Evolutionary conservation across 2,113 vertebrate species (phyloP), one percentile per base, ranked within the genome.

Genomic region (Progne subis): DNA sequence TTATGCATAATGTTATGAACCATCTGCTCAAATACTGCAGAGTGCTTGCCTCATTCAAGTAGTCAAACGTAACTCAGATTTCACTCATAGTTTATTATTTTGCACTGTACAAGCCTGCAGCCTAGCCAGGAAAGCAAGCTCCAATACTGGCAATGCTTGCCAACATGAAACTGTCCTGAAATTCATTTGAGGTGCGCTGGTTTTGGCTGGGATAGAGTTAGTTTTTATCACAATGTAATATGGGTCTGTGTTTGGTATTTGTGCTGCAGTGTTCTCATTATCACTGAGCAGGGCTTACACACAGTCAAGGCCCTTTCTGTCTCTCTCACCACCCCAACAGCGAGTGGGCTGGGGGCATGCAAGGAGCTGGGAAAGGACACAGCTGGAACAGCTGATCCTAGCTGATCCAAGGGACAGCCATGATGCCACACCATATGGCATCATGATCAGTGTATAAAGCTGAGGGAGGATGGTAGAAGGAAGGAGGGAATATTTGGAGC

Each of bases 281-380:
- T 7, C 39, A 57, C 59, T 61, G 59, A 67, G 59, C 52, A 60
- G 18, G 34, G 46, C 71, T 37, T 21, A 39, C 34, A 47, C 24
- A 55, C 29, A 76, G 13, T 9, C 53, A 78, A 55, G 59, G 65
- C 26, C 41, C 50, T 37, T 79, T 83, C 47, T 77, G 44, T 44
- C 47, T 71, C 28, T 50, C 50, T 14, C 39, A n/a, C 11, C 57
- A 34, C 11, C 14, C 32, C 0, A 1, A 32, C 16, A 65, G 47
- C 0, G 5, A 37, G 26, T 3, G 32, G 41, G 59, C 6, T 24
- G 57, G 29, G 14, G 25, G 14, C n/a, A 16, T 21, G 37, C 41
- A 49, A 37, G 34, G 21, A 60, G 61, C 10, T 68, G 61, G 61
- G 43, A 21, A 43, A 43, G 31, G 76, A 69, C 82, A 79, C 81